Conservation (phyloP, 2,113 vertebrate species). For the Neopipo cinnamomea region DNA sequence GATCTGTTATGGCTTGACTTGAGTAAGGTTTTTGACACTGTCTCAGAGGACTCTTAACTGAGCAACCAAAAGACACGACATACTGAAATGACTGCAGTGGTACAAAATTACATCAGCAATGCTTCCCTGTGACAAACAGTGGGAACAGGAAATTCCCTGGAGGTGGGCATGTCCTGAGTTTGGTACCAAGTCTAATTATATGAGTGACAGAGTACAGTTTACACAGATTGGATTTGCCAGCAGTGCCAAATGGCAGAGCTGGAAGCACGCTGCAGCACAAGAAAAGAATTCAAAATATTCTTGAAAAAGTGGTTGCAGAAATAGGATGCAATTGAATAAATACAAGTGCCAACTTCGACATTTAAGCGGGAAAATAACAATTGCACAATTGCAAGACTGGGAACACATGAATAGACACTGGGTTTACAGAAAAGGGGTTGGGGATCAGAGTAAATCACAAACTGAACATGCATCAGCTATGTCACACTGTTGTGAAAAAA, state of each 20-base stretch:
- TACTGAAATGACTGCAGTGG: neutral
- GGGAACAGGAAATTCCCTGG: neutral
- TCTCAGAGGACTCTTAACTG: neutral
- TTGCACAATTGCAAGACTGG: neutral
- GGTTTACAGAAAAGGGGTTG: neutral
- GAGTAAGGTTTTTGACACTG: neutral
- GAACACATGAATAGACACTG: neutral
- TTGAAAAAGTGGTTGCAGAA: constrained; percentile 9
- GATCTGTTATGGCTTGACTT: neutral
- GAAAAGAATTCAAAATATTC: neutral
- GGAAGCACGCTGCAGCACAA: neutral
- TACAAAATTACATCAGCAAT: neutral
- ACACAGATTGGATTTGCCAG: neutral
- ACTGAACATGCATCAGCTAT: neutral
- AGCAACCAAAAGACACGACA: neutral
- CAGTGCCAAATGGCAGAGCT: neutral
- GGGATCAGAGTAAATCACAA: neutral
- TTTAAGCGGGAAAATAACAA: neutral
- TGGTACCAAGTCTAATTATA: neutral
- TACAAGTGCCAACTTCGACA: neutral
- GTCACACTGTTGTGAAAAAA: neutral
- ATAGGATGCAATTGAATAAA: neutral
- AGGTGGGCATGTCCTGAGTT: neutral
- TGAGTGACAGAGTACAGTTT: neutral
- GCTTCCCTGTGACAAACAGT: neutral